Conservation (phyloP, 2,888 invertebrate species). For the Ichneumon xanthorius region DNA sequence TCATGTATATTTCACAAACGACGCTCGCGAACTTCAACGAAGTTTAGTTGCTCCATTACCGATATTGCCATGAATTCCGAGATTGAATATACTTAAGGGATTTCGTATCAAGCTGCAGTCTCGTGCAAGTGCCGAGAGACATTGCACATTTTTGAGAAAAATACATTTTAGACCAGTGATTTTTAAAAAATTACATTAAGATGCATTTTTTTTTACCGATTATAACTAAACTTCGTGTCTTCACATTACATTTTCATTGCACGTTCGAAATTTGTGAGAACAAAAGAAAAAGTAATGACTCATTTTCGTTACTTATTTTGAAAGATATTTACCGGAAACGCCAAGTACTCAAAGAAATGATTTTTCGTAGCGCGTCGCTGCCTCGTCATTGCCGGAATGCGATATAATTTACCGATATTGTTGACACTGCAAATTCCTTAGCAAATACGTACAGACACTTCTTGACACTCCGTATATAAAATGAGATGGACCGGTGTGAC, state of each 20-base stretch:
- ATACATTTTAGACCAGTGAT: no score
- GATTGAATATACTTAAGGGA: background rate
- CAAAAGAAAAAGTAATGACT: no score
- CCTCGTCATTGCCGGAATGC: background rate
- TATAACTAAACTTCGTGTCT: background rate
- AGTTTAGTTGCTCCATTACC: background rate
- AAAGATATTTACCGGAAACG: background rate
- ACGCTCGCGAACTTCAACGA: conserved; percentile 8
- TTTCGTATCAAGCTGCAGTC: background rate
- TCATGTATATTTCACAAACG: conserved; percentile 21
- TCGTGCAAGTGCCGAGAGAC: no score
- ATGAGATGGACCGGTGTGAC: background rate
- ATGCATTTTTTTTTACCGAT: no score
- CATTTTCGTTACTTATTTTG: background rate
- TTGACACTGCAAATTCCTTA: background rate
- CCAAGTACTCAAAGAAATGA: no score
- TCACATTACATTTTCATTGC: background rate
- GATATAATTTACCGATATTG: background rate
- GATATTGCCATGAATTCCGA: background rate
- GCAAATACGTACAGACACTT: background rate
- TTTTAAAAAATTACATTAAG: no score
- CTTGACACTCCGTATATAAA: background rate
- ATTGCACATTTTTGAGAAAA: no score
- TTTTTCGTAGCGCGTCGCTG: no score
- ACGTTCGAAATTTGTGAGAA: background rate